Evolutionary conservation across 30 jellyfish, hydroid and myxozoan genomes (phyloP).

Genomic region (Catostylus mosaicus): DNA sequence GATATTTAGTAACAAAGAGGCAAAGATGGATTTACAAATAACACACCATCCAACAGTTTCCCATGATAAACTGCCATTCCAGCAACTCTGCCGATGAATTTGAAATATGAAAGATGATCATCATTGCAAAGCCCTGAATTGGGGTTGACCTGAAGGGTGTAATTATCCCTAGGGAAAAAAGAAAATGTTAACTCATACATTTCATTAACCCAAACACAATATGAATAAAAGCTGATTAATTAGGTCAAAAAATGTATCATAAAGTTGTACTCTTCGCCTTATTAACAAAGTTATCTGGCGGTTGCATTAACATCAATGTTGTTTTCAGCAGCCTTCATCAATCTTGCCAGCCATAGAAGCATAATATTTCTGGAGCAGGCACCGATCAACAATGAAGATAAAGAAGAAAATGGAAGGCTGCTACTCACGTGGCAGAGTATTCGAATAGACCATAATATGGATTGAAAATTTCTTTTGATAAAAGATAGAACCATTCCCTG

Average conservation of each 20-base stretch:
- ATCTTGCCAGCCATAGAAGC: too few relatives aligned
- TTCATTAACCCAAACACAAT: too few relatives aligned
- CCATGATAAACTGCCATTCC: constrained; percentile 99
- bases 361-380: too few relatives aligned
- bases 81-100: constrained; percentile 97
- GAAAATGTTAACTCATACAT: constrained; percentile 39
- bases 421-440: constrained; percentile 97
- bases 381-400: too few relatives aligned
- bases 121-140: constrained; percentile 94
- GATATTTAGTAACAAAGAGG: too few relatives aligned
- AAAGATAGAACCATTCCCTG: constrained; percentile 96
- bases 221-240: too few relatives aligned
- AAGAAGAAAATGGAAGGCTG: neutral
- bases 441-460: constrained; percentile 98
- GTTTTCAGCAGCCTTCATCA: too few relatives aligned
- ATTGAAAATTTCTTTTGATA: constrained; percentile 92
- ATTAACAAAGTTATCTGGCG: too few relatives aligned
- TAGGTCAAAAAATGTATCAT: too few relatives aligned
- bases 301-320: too few relatives aligned
- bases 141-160: constrained; percentile 95
- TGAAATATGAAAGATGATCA: constrained; percentile 91
- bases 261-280: too few relatives aligned
- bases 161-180: constrained; percentile 72
- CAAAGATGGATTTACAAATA: neutral
- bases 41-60: constrained; percentile 85